These are phyloP conservation scores for Lineus longissimus DNA, from an alignment of 1,140 invertebrate genomes.

Conservation along the genomic window DNA sequence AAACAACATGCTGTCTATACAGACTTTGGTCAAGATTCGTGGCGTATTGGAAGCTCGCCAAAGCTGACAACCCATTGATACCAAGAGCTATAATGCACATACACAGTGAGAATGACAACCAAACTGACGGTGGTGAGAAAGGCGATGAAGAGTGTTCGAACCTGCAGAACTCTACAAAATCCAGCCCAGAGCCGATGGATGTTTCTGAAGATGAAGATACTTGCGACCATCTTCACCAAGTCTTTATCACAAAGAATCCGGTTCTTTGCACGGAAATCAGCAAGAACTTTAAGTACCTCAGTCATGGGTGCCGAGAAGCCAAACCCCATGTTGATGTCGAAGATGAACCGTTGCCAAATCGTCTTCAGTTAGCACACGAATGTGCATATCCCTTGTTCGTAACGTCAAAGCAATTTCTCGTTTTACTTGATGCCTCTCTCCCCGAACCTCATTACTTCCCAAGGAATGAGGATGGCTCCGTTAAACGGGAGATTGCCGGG, in stretches of 20 bases:
- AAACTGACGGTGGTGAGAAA: conserved; percentile 8
- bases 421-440: conserved; percentile 37
- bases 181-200: no score
- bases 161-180: no score
- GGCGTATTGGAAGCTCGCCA: conserved; percentile 35
- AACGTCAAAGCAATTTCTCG: conserved; percentile 32
- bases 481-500: conserved; percentile 26
- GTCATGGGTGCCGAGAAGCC: conserved; percentile 25
- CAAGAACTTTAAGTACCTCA: conserved; percentile 41
- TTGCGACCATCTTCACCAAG: conserved; percentile 26
- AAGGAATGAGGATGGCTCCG: conserved; percentile 31
- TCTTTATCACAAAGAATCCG: conserved; percentile 47
- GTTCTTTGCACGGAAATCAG: conserved; percentile 42
- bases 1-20: conserved; percentile 49
- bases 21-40: conserved; percentile 41
- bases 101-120: conserved; percentile 7
- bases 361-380: conserved; percentile 27
- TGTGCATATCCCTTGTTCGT: conserved; percentile 36
- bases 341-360: conserved; percentile 25
- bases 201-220: not conserved
- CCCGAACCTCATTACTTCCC: conserved; percentile 27
- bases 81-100: conserved; percentile 12
- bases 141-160: conserved; percentile 14
- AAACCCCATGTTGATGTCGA: conserved; percentile 21
- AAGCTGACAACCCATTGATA: conserved; percentile 22